These are phyloP conservation scores for Hepsetus odoe DNA, from an alignment of 2,113 vertebrate genomes.

Conservation along the genomic window DNA sequence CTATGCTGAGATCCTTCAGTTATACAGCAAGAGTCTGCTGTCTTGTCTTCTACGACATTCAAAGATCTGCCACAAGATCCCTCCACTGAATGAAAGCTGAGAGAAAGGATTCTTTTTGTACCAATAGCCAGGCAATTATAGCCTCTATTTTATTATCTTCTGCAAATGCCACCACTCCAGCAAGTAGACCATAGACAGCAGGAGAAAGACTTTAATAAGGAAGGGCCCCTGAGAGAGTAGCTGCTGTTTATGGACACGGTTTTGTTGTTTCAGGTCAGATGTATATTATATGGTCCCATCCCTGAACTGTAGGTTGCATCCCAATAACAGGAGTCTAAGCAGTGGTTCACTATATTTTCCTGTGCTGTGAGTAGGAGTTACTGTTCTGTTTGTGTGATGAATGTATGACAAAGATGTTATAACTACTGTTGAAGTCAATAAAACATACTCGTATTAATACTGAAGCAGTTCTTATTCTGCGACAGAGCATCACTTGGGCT, in stretches of 20 bases:
- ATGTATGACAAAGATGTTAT: slow-evolving; percentile 33
- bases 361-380: slow-evolving; percentile 19
- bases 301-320: background rate
- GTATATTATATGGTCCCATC: background rate
- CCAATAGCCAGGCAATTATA: background rate
- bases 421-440: slow-evolving; percentile 31
- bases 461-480: no score
- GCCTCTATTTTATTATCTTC: background rate
- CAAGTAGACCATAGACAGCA: background rate
- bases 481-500: no score
- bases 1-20: background rate
- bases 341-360: slow-evolving; percentile 17
- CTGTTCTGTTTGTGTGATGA: slow-evolving; percentile 39
- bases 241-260: background rate
- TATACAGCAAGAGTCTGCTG: background rate
- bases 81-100: background rate
- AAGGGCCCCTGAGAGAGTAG: background rate
- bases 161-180: background rate
- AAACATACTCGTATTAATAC: slow-evolving; percentile 41
- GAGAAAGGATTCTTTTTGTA: no score
- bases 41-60: background rate
- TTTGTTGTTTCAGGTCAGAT: background rate
- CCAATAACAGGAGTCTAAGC: background rate
- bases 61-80: background rate
- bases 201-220: background rate